A percentile compares a stretch with the other conserved stretches of the same genome.
These are phyloP conservation scores for Clarias gariepinus DNA, from an alignment of 2,113 vertebrate species.

Conservation along the genomic window DNA sequence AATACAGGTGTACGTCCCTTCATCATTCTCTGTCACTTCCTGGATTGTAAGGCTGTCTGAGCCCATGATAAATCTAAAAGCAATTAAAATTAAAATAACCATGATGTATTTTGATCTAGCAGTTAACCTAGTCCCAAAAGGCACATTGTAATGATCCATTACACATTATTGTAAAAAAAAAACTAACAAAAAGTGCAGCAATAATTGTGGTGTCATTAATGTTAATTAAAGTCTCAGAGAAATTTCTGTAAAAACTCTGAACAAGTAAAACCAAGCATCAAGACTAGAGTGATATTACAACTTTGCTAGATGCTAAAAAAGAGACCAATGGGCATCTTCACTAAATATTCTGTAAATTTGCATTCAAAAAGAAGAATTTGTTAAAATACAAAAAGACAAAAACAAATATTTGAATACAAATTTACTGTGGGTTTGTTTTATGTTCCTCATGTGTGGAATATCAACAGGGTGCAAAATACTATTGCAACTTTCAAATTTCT, in stretches of 20 bases:
- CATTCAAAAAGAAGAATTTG: background rate
- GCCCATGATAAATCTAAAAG: conserved; percentile 79
- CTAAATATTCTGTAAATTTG: background rate
- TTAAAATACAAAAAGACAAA: background rate
- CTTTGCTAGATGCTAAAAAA: background rate
- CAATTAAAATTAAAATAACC: background rate
- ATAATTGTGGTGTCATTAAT: background rate
- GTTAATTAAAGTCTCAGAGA: background rate
- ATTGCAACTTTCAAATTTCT: background rate
- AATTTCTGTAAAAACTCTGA: conserved; percentile 1
- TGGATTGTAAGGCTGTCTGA: conserved; percentile 84
- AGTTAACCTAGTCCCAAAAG: background rate
- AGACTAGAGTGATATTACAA: background rate
- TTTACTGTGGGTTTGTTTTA: background rate
- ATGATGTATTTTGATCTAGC: background rate
- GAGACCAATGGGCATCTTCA: background rate
- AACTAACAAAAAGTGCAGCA: background rate
- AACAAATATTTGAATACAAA: background rate
- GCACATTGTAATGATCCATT: background rate
- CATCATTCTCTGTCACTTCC: conserved; percentile 83
- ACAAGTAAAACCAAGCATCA: background rate
- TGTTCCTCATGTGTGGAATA: background rate
- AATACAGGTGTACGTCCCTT: conserved; percentile 88
- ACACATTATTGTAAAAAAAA: conserved; percentile 5
- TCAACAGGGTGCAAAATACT: too few relatives aligned